phyloP scores from a whole-genome alignment of 1,140 invertebrate species.

The Caerostris extrusa region DNA sequence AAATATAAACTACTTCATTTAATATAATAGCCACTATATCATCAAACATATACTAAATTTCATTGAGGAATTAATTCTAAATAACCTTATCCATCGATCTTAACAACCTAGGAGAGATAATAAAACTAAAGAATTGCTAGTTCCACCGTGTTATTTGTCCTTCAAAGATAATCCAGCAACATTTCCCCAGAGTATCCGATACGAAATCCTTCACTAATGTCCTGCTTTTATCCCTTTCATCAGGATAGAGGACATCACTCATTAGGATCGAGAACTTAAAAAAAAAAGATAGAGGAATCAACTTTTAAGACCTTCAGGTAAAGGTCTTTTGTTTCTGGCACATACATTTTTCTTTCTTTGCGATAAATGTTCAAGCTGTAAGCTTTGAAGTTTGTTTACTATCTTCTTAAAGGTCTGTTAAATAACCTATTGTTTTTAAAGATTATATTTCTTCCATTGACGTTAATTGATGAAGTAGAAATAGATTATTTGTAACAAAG shows the following conservation, averaged over 20 bases:
- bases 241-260: conserved; percentile 6
- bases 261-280: background rate
- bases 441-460: too few relatives aligned
- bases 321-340: background rate
- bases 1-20: background rate
- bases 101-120: background rate
- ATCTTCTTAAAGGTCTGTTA: background rate
- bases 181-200: conserved; percentile 40
- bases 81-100: background rate
- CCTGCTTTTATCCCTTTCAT: background rate
- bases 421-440: background rate
- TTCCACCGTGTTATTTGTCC: background rate
- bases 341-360: background rate
- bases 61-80: background rate
- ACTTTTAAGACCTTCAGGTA: background rate
- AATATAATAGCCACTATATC: background rate
- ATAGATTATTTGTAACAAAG: too few relatives aligned
- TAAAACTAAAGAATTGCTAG: background rate
- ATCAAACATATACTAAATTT: background rate
- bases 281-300: too few relatives aligned
- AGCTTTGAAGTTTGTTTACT: background rate
- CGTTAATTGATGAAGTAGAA: too few relatives aligned
- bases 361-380: background rate
- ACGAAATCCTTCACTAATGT: conserved; percentile 37
- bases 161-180: background rate